Percentiles rank a stretch among this genome's conserved stretches.
phyloP scores from a whole-genome alignment of 2,113 vertebrate species.

The Archilochus colubris region DNA sequence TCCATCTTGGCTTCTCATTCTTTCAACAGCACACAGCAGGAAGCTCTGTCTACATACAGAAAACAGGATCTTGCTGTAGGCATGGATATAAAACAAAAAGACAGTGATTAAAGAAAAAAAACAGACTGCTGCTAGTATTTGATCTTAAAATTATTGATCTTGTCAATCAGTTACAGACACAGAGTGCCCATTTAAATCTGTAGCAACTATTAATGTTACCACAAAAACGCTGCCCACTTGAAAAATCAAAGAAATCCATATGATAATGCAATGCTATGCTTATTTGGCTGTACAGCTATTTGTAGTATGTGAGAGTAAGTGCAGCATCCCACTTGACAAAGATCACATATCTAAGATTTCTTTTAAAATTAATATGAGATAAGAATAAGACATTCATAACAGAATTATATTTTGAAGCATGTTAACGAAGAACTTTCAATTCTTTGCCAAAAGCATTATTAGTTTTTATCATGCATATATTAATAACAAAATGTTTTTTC shows the following conservation, averaged over 20 bases:
- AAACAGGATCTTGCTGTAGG: constrained; percentile 87
- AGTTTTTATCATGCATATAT: not conserved
- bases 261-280: not conserved
- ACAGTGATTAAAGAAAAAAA: constrained; percentile 79
- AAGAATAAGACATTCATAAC: not conserved
- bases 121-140: constrained; percentile 78
- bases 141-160: constrained; percentile 84
- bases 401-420: not conserved
- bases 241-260: constrained; percentile 49
- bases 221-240: constrained; percentile 39
- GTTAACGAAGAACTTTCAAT: not conserved
- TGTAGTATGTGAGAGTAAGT: not conserved
- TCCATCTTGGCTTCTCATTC: constrained; percentile 84
- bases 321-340: not conserved
- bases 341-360: not conserved
- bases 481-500: not conserved
- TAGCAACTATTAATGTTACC: constrained; percentile 61
- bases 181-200: constrained; percentile 67
- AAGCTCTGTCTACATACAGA: constrained; percentile 82
- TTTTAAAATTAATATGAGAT: not conserved
- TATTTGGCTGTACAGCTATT: not conserved
- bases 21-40: constrained; percentile 84
- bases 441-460: not conserved
- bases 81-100: constrained; percentile 83
- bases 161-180: constrained; percentile 72